Base-by-base conservation (phyloP, 1,140 invertebrate species). In the Philotrypesis tridentata region DNA sequence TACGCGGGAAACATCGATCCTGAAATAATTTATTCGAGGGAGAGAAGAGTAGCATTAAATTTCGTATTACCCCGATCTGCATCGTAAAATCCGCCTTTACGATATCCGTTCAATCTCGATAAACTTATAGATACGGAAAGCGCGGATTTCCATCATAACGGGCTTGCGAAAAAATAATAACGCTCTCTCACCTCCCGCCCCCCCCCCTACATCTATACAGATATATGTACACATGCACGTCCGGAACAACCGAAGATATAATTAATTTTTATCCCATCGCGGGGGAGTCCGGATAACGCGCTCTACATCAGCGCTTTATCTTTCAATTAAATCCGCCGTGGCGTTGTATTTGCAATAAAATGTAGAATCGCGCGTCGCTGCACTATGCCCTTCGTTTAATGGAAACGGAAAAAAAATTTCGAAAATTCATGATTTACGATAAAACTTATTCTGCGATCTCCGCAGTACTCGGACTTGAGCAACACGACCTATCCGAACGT, bases 401-500 rank as follows among this genome's bases (percentile, higher is more conserved):
- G 17, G 4, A 17, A 0, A 5, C 43, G 2, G 43, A 48, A 17
- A 17, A 17, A 48, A 48, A 48, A 48, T 48, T 48, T 48, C 17
- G 14, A 48, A 55, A 43, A 61, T 61, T 0, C 67, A 8, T 27
- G 11, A 3, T 9, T 68, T 68, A n/a, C n/a, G n/a, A n/a, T n/a
- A n/a, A n/a, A n/a, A n/a, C 31, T 68, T 11, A 68, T 75, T 75
- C 2, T 75, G 0, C 17, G 37, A 37, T 37, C 33, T 37, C 37
- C 40, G 4, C 92, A 99, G 98, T 99, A 99, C 90, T 94, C 96
- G 63, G 97, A 98, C 84, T 94, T 99, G 79, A 94, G 95, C 76
- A 93, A 95, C 86, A 98, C 97, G 1, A 96, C 96, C 4, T 99
- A 99, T 90, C 96, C 97, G 17, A 95, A 95, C 78, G 90, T 99